Evolutionary conservation across 2,113 vertebrate genomes (phyloP).

Genomic region (Takifugu bimaculatus): DNA sequence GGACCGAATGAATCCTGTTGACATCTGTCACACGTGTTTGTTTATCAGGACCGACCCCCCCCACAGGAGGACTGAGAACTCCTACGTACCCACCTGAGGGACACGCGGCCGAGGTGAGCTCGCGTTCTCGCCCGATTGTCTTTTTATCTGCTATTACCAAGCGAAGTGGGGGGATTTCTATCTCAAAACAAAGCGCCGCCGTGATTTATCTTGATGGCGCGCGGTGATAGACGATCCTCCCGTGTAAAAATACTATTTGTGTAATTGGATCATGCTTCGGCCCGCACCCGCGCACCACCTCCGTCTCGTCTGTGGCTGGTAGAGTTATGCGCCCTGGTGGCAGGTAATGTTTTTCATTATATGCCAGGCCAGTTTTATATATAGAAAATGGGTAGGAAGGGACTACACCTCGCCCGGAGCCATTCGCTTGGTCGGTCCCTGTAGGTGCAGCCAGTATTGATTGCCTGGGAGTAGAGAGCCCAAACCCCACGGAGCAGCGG

Average conservation of each 20-base stretch:
- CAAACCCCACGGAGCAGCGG: constrained; percentile 19
- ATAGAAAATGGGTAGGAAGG: constrained; percentile 69
- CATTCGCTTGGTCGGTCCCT: constrained; percentile 67
- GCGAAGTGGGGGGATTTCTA: constrained; percentile 50
- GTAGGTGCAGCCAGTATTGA: constrained; percentile 73
- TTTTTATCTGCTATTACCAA: constrained; percentile 50
- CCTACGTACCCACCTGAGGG: not conserved
- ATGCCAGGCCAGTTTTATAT: constrained; percentile 70
- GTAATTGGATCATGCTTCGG: constrained; percentile 70
- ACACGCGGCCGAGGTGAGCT: no score
- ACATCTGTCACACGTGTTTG: constrained; percentile 62
- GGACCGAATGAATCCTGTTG: constrained; percentile 43
- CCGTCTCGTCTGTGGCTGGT: constrained; percentile 45
- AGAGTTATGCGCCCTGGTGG: constrained; percentile 63
- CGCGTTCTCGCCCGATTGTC: not conserved
- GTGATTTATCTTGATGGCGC: constrained; percentile 52
- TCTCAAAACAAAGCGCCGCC: constrained; percentile 28
- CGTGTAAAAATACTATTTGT: constrained; percentile 64
- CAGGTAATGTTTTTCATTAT: constrained; percentile 73
- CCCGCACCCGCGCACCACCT: constrained; percentile 52
- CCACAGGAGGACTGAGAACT: constrained; percentile 10
- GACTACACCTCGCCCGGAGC: constrained; percentile 59
- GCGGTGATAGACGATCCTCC: constrained; percentile 47
- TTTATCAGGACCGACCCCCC: constrained; percentile 41
- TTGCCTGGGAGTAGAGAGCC: constrained; percentile 57